Evolutionary conservation across 2,797 vertebrate genomes (phyloP).

Genomic region (Pseudochaenichthys georgianus): DNA sequence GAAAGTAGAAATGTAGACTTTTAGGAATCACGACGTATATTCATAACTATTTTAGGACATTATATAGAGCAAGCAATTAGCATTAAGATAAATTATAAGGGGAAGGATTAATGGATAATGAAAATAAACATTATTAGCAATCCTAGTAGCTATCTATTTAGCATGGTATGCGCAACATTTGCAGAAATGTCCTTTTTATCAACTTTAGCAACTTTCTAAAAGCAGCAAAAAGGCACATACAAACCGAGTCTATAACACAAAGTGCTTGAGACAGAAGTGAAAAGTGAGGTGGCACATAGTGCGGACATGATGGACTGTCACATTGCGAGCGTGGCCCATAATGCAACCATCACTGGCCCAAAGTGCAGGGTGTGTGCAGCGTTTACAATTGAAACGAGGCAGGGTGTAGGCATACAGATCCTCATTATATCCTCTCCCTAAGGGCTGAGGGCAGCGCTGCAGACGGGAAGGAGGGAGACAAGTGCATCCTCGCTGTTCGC

Average conservation of each 20-base stretch:
- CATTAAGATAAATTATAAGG: too few relatives aligned
- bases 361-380: constrained; percentile 79
- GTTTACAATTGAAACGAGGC: constrained; percentile 87
- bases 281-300: constrained; percentile 43
- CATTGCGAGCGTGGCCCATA: constrained; percentile 75
- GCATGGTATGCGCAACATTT: neutral
- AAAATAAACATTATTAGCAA: too few relatives aligned
- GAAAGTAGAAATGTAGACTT: too few relatives aligned
- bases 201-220: neutral
- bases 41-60: too few relatives aligned
- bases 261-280: constrained; percentile 36
- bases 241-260: constrained; percentile 8
- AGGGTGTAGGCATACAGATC: constrained; percentile 79
- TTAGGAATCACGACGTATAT: too few relatives aligned
- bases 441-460: constrained; percentile 77
- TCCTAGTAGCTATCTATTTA: constrained; percentile 5
- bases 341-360: constrained; percentile 84
- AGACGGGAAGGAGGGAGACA: constrained; percentile 63
- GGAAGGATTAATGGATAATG: too few relatives aligned
- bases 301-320: constrained; percentile 82
- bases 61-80: too few relatives aligned
- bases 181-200: neutral
- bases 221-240: constrained; percentile 2
- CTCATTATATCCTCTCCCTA: constrained; percentile 85
- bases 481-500: constrained; percentile 60